A percentile compares a stretch with the other conserved stretches of the same genome.
These are phyloP conservation scores for Ostrea denselamellosa DNA, from an alignment of 1,140 invertebrate species.

Conservation along the genomic window DNA sequence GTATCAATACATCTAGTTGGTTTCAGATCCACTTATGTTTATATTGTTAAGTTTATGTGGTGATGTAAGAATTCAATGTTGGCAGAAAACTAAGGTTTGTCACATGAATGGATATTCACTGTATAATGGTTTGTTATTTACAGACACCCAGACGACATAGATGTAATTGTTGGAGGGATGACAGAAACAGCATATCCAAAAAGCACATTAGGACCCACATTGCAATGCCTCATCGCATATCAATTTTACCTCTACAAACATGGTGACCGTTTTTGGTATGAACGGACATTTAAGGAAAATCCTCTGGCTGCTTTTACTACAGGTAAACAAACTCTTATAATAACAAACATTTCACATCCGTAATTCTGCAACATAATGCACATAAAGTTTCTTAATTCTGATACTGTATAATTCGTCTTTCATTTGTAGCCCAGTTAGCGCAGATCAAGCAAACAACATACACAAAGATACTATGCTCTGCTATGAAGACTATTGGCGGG, in stretches of 20 bases:
- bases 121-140: too few species aligned
- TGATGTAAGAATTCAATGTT: too few species aligned
- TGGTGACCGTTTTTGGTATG: constrained; percentile 96
- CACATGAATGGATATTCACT: too few species aligned
- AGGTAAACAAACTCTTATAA: background rate
- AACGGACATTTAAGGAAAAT: background rate
- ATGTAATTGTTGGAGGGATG: constrained; percentile 79
- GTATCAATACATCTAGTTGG: too few species aligned
- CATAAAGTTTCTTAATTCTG: background rate
- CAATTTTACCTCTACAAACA: constrained; percentile 93
- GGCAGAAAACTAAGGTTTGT: too few species aligned
- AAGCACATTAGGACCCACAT: constrained; percentile 94
- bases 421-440: background rate
- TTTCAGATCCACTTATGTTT: too few species aligned
- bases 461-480: background rate
- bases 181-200: constrained; percentile 91
- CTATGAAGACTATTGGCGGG: background rate
- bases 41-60: too few species aligned
- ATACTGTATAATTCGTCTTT: background rate
- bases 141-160: constrained; percentile 59
- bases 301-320: constrained; percentile 14
- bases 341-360: background rate
- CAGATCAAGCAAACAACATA: background rate
- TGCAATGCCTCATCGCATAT: constrained; percentile 96
- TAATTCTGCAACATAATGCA: background rate